These are phyloP conservation scores for Serrognathus titanus DNA, from an alignment of 2,888 invertebrate genomes.

Conservation along the genomic window DNA sequence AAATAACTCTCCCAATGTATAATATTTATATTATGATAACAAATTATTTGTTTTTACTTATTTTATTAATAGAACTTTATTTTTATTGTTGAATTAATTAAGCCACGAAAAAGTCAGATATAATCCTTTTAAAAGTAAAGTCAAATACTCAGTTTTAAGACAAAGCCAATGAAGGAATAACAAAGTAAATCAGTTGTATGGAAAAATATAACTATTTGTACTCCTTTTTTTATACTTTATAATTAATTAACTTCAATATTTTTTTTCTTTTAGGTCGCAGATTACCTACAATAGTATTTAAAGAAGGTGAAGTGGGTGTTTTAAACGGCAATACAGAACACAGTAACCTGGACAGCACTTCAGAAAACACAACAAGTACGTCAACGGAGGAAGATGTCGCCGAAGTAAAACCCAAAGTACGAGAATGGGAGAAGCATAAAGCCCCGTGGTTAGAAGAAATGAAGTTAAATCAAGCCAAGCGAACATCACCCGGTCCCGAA, in stretches of 20 bases:
- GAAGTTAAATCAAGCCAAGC: slow-evolving; percentile 71
- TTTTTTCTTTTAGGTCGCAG: slow-evolving; percentile 48
- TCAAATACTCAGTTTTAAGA: too few species aligned
- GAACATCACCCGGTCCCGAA: slow-evolving; percentile 51
- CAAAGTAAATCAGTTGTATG: too few species aligned
- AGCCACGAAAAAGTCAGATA: too few species aligned
- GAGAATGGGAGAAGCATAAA: slow-evolving; percentile 70
- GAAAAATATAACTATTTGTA: too few species aligned
- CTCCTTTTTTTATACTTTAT: background rate
- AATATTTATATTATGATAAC: background rate
- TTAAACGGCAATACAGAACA: slow-evolving; percentile 39
- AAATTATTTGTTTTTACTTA: background rate
- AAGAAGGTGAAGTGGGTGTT: slow-evolving; percentile 37
- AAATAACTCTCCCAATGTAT: too few species aligned
- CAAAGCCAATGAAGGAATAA: too few species aligned
- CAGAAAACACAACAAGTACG: slow-evolving; percentile 7
- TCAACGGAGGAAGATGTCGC: slow-evolving; percentile 36
- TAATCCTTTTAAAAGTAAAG: too few species aligned
- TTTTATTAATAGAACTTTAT: background rate
- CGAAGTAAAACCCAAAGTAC: slow-evolving; percentile 57
- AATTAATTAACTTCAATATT: background rate
- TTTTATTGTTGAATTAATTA: too few species aligned
- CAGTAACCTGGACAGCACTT: slow-evolving; percentile 8
- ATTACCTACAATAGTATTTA: slow-evolving; percentile 56
- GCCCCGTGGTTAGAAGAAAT: slow-evolving; percentile 82